Evolutionary conservation across 2,888 invertebrate genomes (phyloP).

Genomic region (Drosophila pseudotakahashii): DNA sequence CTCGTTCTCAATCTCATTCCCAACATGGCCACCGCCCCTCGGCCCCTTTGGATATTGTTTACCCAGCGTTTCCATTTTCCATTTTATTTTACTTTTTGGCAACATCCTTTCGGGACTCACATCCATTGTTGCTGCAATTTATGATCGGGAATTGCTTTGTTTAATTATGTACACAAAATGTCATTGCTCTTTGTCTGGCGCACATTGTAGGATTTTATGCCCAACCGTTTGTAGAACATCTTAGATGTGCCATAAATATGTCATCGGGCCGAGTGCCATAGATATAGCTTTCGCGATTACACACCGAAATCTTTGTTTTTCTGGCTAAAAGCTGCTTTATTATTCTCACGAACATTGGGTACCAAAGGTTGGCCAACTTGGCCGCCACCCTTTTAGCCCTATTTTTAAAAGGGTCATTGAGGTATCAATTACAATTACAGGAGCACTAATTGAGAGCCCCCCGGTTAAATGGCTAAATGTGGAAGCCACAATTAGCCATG

Average conservation of each 20-base stretch:
- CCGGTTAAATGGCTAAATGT: slow-evolving; percentile 3
- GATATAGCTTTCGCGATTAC: neutral
- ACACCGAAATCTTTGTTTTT: neutral
- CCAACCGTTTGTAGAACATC: slow-evolving; percentile 34
- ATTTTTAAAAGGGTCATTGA: slow-evolving; percentile 20
- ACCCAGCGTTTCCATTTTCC: slow-evolving; percentile 19
- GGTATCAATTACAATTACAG: slow-evolving; percentile 31
- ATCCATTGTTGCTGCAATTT: slow-evolving; percentile 45
- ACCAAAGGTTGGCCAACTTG: slow-evolving; percentile 9
- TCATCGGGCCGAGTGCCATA: slow-evolving; percentile 6
- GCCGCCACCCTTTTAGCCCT: slow-evolving; percentile 18
- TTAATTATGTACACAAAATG: slow-evolving; percentile 45
- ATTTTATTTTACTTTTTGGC: slow-evolving; percentile 28
- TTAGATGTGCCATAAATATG: slow-evolving; percentile 30
- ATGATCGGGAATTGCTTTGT: slow-evolving; percentile 41
- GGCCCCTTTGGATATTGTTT: slow-evolving; percentile 15
- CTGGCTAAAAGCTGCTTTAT: neutral
- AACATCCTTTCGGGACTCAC: slow-evolving; percentile 25
- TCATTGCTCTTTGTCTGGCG: slow-evolving; percentile 34
- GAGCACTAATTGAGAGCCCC: slow-evolving; percentile 24
- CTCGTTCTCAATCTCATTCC: slow-evolving; percentile 16
- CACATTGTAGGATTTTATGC: slow-evolving; percentile 26
- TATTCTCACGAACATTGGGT: neutral
- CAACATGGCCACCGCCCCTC: slow-evolving; percentile 56
- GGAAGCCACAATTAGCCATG: slow-evolving; percentile 27